Base-by-base conservation (phyloP, 2,113 vertebrate genomes). In the Lampris incognitus region DNA sequence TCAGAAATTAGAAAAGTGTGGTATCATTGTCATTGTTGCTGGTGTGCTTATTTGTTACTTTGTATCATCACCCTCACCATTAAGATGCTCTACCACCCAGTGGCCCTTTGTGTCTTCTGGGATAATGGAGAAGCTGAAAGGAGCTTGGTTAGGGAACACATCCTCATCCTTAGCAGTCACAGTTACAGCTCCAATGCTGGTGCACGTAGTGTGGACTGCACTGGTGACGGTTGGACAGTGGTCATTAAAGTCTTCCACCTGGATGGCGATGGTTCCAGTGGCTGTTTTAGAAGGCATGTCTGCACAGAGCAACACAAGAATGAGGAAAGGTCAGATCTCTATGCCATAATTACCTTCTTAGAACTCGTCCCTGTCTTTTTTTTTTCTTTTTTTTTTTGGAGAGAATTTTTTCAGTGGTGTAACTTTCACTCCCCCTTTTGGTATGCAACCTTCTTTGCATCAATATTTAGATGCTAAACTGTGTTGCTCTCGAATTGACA, bases 211-310 rank as follows among this genome's bases (percentile, higher is more conserved):
- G 59, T 83, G 87, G 0, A 81, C 6, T 0, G 82, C 59, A 36
- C 92, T 91, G 7, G 88, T 87, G 75, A 99, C 85, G 4, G 50
- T 74, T 2, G 98, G 98, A 76, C 97, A 99, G 68, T 98, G 94
- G 91, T 99, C 97, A 78, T 99, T 99, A 46, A 85, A 85, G 87
- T 99, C 96, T 69, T 91, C 76, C 40, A 99, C 95, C 0, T 92
- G 85, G 83, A 99, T 94, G 37, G 93, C 73, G 0, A 99, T 59
- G 0, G 95, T 99, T 51, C 97, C 97, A 0, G 97, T 99, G 78
- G 94, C 89, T 0, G 97, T 98, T 93, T 96, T 95, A 38, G 67
- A 71, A 6, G 95, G 94, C 54, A 82, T 63, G 54, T 91, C 90
- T 92, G 74, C 44, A 41, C 55, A 13, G 6, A 9, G 63, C 38